Percentiles rank a stretch among this genome's conserved stretches.
These are phyloP conservation scores for Allacma fusca DNA, from an alignment of 2,888 invertebrate species.

Conservation along the genomic window DNA sequence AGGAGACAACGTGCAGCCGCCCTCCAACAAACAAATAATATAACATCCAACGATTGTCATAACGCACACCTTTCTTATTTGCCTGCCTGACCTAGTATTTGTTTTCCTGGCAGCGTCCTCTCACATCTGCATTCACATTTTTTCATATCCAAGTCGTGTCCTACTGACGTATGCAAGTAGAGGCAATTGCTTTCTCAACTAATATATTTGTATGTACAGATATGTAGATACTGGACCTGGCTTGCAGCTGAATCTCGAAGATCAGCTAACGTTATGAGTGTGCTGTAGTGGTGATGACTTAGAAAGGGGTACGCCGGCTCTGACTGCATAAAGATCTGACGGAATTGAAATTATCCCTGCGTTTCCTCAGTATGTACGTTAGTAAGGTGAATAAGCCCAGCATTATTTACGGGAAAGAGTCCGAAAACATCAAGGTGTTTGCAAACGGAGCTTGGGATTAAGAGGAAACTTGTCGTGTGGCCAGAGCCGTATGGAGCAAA, in stretches of 20 bases:
- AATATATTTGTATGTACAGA: no score
- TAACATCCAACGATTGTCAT: constrained; percentile 12
- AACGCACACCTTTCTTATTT: background rate
- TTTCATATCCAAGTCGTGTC: background rate
- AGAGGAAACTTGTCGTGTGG: constrained; percentile 10
- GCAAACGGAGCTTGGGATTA: background rate
- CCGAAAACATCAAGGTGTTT: background rate
- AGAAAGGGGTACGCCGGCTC: no score
- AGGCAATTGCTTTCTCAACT: background rate
- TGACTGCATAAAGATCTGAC: no score
- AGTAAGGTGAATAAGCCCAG: background rate
- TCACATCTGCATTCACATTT: constrained; percentile 4
- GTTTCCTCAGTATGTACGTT: no score
- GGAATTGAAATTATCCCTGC: no score
- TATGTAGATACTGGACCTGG: no score
- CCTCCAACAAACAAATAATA: constrained; percentile 11
- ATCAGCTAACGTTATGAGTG: no score
- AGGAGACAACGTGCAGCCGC: constrained; percentile 5
- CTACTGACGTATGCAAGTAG: background rate
- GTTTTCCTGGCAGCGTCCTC: constrained; percentile 14
- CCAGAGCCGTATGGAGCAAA: background rate
- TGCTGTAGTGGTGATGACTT: no score
- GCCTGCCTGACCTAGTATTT: constrained; percentile 21
- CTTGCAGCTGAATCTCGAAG: no score
- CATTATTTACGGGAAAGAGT: constrained; percentile 5